Evolutionary conservation across 2,113 vertebrate genomes (phyloP).

Genomic region (Tachycineta bicolor): DNA sequence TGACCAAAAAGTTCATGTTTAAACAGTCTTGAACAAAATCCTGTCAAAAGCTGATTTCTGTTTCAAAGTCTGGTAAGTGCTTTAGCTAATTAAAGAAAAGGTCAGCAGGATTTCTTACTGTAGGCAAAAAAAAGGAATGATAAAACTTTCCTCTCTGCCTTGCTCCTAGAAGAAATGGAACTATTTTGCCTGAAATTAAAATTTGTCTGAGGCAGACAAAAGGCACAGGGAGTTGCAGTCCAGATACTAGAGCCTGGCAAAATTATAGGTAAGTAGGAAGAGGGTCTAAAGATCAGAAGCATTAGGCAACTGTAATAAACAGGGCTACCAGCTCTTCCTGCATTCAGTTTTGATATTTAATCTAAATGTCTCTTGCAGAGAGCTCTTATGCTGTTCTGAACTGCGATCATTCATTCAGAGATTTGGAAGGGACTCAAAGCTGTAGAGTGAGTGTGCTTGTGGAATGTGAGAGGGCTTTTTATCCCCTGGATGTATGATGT

Average conservation of each 20-base stretch:
- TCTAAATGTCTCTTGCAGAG: neutral
- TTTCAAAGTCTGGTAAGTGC: conserved; percentile 3
- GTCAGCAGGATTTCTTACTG: conserved; percentile 24
- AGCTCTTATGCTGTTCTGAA: neutral
- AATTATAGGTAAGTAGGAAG: neutral
- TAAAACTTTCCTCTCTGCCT: neutral
- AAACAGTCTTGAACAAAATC: neutral
- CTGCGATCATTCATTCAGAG: neutral
- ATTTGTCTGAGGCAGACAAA: conserved; percentile 17
- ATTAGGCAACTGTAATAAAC: neutral
- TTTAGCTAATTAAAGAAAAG: conserved; percentile 57
- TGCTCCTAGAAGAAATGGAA: neutral
- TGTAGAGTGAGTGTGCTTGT: neutral
- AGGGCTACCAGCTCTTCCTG: neutral
- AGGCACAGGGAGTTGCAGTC: neutral
- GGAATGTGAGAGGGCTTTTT: neutral
- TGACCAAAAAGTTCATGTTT: neutral
- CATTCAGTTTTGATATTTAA: neutral
- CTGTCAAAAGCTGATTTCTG: neutral
- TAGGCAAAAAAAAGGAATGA: neutral
- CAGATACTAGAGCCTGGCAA: conserved; percentile 20
- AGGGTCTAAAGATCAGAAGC: conserved; percentile 1
- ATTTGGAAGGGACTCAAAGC: neutral
- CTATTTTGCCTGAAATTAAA: conserved; percentile 1
- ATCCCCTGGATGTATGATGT: neutral